phyloP scores from a whole-genome alignment of 92 coral and sea anemone species.

The Umimayanthus chanpuru region DNA sequence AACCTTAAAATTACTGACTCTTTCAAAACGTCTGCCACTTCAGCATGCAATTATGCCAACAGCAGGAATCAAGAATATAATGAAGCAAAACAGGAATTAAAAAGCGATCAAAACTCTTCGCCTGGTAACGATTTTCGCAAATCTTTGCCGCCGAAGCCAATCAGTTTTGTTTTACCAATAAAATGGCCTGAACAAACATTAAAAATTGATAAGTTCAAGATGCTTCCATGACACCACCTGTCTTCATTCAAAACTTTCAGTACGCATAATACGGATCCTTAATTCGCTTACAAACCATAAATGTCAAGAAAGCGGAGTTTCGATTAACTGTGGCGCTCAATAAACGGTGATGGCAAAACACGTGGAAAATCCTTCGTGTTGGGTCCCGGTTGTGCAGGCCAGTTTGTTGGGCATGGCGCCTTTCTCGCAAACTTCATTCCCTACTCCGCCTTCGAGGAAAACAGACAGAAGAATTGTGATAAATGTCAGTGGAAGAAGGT shows the following conservation, averaged over 20 bases:
- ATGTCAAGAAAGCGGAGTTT: background rate
- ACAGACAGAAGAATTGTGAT: slow-evolving; percentile 80
- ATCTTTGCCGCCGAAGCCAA: background rate
- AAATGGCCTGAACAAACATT: slow-evolving; percentile 38
- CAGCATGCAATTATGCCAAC: background rate
- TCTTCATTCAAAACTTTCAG: slow-evolving; percentile 3
- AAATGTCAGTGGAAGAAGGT: slow-evolving; percentile 89
- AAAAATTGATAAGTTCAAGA: slow-evolving; percentile 35
- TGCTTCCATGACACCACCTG: slow-evolving; percentile 16
- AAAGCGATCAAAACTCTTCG: background rate
- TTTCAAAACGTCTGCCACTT: background rate
- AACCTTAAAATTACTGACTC: background rate
- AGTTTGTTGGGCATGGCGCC: slow-evolving; percentile 87
- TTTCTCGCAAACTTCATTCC: slow-evolving; percentile 54
- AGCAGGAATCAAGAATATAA: background rate
- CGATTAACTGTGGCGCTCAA: background rate
- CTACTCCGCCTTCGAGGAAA: slow-evolving; percentile 61
- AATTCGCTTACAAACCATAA: slow-evolving; percentile 7
- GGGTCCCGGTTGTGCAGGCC: slow-evolving; percentile 78
- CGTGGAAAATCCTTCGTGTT: slow-evolving; percentile 29
- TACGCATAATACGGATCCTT: slow-evolving; percentile 14
- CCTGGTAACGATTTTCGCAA: background rate
- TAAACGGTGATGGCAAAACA: slow-evolving; percentile 1
- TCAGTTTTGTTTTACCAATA: slow-evolving; percentile 31
- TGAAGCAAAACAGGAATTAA: background rate